Evolutionary conservation across 2,888 invertebrate species (phyloP).

Genomic region (Sphecodes monilicornis): DNA sequence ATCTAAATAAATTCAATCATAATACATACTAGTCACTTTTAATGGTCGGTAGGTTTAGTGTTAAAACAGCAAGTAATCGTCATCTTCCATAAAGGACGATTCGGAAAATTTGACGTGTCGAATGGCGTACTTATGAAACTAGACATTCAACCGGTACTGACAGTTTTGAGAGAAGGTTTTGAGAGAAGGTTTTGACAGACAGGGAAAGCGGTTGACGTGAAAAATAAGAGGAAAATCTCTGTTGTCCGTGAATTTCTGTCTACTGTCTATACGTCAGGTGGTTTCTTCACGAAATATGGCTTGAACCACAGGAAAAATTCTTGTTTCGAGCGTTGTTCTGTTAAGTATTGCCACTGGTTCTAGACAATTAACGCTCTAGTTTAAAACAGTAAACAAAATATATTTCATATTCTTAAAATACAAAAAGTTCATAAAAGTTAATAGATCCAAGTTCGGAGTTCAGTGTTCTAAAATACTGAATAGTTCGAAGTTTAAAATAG

Average conservation of each 20-base stretch:
- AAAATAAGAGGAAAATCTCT: conserved; percentile 30
- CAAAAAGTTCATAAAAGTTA: too few species aligned
- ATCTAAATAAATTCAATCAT: too few species aligned
- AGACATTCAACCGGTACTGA: conserved; percentile 8
- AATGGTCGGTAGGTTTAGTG: too few species aligned
- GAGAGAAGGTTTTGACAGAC: conserved; percentile 29
- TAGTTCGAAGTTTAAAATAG: too few species aligned
- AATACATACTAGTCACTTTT: too few species aligned
- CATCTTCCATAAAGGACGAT: neutral
- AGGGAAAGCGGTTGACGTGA: conserved; percentile 21
- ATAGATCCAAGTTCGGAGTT: too few species aligned
- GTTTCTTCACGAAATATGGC: neutral
- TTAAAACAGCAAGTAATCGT: neutral
- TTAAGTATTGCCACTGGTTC: too few species aligned
- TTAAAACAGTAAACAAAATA: too few species aligned
- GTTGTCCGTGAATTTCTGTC: neutral
- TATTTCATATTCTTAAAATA: too few species aligned
- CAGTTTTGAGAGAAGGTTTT: conserved; percentile 18
- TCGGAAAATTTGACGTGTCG: neutral
- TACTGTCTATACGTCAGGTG: neutral
- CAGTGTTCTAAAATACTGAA: too few species aligned
- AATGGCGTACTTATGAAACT: neutral
- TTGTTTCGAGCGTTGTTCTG: neutral
- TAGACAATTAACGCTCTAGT: too few species aligned
- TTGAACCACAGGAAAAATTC: neutral